Evolutionary conservation across 2,888 invertebrate genomes (phyloP), one percentile per base, ranked within the genome.

Genomic region (Aquatica leii): DNA sequence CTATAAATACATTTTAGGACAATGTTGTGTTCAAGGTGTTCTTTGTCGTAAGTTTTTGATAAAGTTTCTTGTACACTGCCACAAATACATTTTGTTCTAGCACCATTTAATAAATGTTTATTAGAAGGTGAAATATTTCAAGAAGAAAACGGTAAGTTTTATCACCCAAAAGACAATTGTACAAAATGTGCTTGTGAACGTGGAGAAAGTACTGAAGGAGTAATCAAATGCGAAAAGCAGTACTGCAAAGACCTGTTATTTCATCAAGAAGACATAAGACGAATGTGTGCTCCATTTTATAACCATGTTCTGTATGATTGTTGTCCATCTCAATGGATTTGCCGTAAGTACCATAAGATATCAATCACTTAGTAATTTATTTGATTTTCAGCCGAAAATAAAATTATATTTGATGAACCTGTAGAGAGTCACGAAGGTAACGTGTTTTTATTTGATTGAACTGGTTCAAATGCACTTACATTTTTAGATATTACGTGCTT

Each of bases 41-140:
- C 8, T 43, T 14, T 43, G 41, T 14, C 41, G 41, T 43, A 43
- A 43, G 41, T 37, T n/a, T n/a, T n/a, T n/a, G n/a, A n/a, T n/a
- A n/a, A n/a, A n/a, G n/a, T n/a, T n/a, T n/a, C n/a, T n/a, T n/a
- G n/a, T n/a, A n/a, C n/a, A n/a, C n/a, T n/a, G 2, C 12, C 9
- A 37, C 12, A n/a, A 40, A 12, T 12, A 9, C 3, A 11, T 4
- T 40, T 43, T n/a, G n/a, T 43, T 43, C 1, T 43, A 43, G 41
- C 41, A 12, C 41, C 41, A 8, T 14, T 43, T 43, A 8, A 43
- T 17, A 43, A 8, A 14, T 43, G 41, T 14, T 17, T 17, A 17
- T 8, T 43, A 43, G 41, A 14, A 8, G 17, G 17, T 2, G 6
- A 43, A 2, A 14, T 2, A 8, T 43, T 6, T 43, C 3, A 12